Evolutionary conservation across 2,797 vertebrate genomes (phyloP), one percentile per base, ranked within the genome.

Genomic region (Lophius americanus): DNA sequence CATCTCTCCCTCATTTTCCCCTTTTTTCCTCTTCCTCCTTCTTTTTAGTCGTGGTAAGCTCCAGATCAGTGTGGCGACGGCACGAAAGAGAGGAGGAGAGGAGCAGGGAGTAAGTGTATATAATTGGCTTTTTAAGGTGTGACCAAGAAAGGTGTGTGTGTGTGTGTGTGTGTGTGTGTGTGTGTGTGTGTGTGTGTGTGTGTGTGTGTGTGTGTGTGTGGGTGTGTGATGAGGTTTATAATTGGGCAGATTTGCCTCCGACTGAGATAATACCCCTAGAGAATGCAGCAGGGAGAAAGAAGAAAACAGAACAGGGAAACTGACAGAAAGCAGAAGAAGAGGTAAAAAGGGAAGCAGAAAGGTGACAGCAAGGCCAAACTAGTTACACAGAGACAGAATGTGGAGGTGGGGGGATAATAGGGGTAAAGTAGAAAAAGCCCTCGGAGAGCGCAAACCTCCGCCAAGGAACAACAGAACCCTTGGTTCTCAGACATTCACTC

Each of bases 71-170:
- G 76, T 82, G 64, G 78, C 41, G 56, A 87, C 78, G 80, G 89
- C 62, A 80, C 77, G 68, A 72, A 82, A 59, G 78, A 76, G 85
- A 64, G 75, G 78, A 76, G 85, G 61, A 76, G 73, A 75, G 75
- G 78, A 83, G 85, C 81, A 85, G 77, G 72, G 79, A 85, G 86
- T 69, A 91, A 88, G 82, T 70, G 68, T 89, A 79, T 87, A 90
- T 94, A 94, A 94, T 94, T 94, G 92, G 90, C 87, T 93, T 90
- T 93, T 94, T 91, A 90, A 91, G 86, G 92, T 92, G 90, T 91
- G 90, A 93, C 90, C 91, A 82, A 87, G 75, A 75, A 23, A 23
- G 23, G 74, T 55, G 48, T 44, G 44, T 59, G 52, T 39, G 38
- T 39, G 38, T 43, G 36, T 70, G 43, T 72, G 43, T 46, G 59